Evolutionary conservation across 1,140 invertebrate species (phyloP).

Genomic region (Adoxophyes honmai): DNA sequence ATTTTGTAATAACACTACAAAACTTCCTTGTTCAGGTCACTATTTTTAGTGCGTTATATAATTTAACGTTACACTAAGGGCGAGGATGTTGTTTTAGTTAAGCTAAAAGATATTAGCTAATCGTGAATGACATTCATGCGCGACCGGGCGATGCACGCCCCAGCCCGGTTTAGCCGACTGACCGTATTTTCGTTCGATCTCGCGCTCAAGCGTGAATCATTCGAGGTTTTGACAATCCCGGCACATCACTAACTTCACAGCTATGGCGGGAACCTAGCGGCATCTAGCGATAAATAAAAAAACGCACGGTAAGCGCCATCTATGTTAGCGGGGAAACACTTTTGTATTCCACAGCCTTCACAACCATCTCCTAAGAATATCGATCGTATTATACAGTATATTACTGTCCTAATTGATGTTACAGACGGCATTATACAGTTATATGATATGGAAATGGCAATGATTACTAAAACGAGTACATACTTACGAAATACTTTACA

Average conservation of each 20-base stretch:
- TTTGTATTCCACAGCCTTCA: too few relatives aligned
- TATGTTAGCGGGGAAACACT: too few relatives aligned
- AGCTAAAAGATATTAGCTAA: slow-evolving; percentile 19
- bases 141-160: slow-evolving; percentile 18
- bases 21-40: slow-evolving; percentile 25
- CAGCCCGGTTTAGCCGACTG: slow-evolving; percentile 23
- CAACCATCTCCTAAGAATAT: too few relatives aligned
- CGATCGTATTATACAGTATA: too few relatives aligned
- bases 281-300: neutral
- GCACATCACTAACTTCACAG: slow-evolving; percentile 8
- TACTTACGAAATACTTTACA: too few relatives aligned
- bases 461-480: too few relatives aligned
- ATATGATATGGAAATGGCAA: too few relatives aligned
- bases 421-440: too few relatives aligned
- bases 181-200: slow-evolving; percentile 16
- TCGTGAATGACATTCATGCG: slow-evolving; percentile 19
- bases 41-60: slow-evolving; percentile 22
- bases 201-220: slow-evolving; percentile 21
- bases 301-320: neutral
- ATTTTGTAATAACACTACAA: slow-evolving; percentile 12
- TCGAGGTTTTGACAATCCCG: slow-evolving; percentile 14
- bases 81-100: slow-evolving; percentile 14
- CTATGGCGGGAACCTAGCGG: neutral
- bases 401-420: too few relatives aligned
- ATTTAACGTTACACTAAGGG: slow-evolving; percentile 13